Evolutionary conservation across 37 sponge, comb jelly and placozoan species (phyloP).

Genomic region (Bolinopsis microptera): DNA sequence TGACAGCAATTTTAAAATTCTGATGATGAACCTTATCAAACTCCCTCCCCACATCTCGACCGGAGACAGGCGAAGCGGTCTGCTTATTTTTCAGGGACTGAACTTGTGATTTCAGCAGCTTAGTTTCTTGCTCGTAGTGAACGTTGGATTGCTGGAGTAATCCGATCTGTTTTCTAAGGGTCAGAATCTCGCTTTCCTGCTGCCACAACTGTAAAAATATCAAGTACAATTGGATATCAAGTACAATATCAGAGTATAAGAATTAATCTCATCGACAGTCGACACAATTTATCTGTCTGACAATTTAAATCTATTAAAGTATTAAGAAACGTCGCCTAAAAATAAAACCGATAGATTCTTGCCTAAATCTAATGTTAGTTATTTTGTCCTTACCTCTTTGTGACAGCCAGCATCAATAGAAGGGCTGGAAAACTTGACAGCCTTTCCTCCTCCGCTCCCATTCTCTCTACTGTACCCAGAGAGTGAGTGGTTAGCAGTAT

Average conservation of each 20-base stretch:
- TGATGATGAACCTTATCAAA: constrained; percentile 34
- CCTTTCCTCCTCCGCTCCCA: neutral
- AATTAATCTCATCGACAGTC: no score
- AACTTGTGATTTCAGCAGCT: constrained; percentile 2
- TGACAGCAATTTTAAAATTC: no score
- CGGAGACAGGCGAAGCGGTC: neutral
- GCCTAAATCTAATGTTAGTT: no score
- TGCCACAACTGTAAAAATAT: constrained; percentile 31
- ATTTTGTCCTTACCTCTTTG: neutral
- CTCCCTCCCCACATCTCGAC: neutral
- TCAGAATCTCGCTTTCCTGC: neutral
- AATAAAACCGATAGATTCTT: no score
- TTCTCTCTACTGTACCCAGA: neutral
- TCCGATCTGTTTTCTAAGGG: neutral
- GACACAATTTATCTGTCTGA: no score
- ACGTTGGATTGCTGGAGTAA: constrained; percentile 47
- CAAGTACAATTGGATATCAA: no score
- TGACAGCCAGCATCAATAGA: neutral
- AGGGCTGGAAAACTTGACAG: neutral
- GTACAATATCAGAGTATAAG: no score
- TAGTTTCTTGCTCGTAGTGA: constrained; percentile 52
- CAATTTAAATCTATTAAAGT: no score
- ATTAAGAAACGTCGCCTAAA: no score
- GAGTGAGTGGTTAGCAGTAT: neutral
- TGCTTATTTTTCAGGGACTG: neutral